Conservation (phyloP, 2,888 invertebrate species). For the Ophioninae sp. region DNA sequence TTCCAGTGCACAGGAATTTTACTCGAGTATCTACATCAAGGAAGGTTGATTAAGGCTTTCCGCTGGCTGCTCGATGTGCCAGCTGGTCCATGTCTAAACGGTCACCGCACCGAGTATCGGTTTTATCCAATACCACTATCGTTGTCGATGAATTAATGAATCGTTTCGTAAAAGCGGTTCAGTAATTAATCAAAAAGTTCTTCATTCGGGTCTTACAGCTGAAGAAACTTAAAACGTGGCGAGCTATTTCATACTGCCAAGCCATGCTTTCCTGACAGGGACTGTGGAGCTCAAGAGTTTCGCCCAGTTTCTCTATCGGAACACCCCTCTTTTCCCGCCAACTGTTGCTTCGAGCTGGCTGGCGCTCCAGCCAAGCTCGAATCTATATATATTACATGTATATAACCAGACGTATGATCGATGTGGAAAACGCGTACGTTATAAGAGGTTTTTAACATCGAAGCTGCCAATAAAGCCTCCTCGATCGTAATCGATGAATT, state of each 20-base stretch:
- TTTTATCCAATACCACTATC: neutral
- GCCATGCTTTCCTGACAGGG: neutral
- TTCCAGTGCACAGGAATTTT: too few species aligned
- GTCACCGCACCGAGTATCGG: neutral
- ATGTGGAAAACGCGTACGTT: conserved; percentile 9
- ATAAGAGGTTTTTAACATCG: conserved; percentile 35
- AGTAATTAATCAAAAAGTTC: neutral
- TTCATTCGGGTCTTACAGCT: neutral
- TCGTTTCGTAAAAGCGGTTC: neutral
- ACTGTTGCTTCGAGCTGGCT: conserved; percentile 70
- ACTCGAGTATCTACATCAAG: too few species aligned
- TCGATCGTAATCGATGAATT: conserved; percentile 32
- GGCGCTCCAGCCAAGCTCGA: conserved; percentile 35
- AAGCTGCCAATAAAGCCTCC: conserved; percentile 48
- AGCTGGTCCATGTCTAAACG: too few species aligned
- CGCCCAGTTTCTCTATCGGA: neutral
- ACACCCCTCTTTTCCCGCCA: conserved; percentile 61
- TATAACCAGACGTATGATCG: neutral
- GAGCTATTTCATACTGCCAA: conserved; percentile 1
- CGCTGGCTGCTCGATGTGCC: too few species aligned
- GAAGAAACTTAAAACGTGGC: neutral
- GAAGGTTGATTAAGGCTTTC: too few species aligned
- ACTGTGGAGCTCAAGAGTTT: conserved; percentile 11
- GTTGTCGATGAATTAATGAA: neutral
- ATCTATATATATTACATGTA: neutral